A percentile compares a stretch with the other conserved stretches of the same genome.
These are phyloP conservation scores for Caenorhabditis sp. DNA, from an alignment of 2,888 invertebrate species.

Conservation along the genomic window DNA sequence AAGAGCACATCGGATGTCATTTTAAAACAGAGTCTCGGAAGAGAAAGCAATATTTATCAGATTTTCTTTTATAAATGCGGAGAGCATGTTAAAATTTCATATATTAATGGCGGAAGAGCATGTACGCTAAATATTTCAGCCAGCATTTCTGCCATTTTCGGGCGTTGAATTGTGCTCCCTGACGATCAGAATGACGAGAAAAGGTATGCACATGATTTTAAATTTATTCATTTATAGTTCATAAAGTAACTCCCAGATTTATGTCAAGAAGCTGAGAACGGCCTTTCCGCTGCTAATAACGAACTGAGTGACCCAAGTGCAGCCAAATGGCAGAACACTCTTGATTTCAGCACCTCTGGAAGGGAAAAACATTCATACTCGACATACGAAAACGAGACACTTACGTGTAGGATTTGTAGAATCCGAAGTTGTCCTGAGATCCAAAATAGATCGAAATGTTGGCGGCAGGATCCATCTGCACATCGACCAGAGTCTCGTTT, in stretches of 20 bases:
- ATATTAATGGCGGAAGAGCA: no score
- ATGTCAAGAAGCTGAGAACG: constrained; percentile 3
- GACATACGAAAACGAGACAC: neutral
- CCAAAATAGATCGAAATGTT: neutral
- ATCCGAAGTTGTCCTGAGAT: neutral
- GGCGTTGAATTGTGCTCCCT: no score
- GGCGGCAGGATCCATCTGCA: neutral
- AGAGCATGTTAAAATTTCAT: no score
- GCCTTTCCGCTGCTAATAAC: constrained; percentile 22
- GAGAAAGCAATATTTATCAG: no score
- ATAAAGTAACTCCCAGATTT: neutral
- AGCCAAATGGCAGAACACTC: neutral
- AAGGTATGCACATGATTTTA: no score
- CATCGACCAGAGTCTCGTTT: constrained; percentile 1
- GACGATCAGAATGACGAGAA: no score
- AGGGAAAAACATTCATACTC: neutral
- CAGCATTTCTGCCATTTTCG: no score
- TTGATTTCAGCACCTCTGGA: neutral
- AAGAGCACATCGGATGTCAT: no score
- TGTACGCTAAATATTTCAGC: no score
- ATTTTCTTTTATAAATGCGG: no score
- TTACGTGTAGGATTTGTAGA: neutral
- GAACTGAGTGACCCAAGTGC: constrained; percentile 11
- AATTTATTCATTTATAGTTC: no score
- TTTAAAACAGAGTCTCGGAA: no score